Base-by-base conservation (phyloP, 2,888 invertebrate species). In the Gonocerus acuteangulatus region DNA sequence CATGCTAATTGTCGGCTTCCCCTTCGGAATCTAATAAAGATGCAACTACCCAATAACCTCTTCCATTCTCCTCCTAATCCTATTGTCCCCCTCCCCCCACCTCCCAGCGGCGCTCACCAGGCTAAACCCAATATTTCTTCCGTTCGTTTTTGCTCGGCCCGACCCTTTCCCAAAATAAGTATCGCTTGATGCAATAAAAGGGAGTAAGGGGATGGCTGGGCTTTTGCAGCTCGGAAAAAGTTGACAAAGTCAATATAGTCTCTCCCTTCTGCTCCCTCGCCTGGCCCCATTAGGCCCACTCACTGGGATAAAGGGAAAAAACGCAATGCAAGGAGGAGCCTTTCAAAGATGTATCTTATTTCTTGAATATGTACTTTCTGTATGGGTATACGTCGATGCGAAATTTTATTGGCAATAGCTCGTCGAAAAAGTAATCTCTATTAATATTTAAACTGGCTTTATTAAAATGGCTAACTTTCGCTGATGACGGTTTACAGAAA, bases 41-140 rank as follows among this genome's bases (percentile, higher is more conserved):
- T 60, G 49, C 60, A 49, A 44, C 60, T 60, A 60, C 27, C 39
- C 51, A 51, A 60, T 60, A 60, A 60, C 60, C 60, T 48, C 36
- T 44, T 60, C 60, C 60, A 60, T 60, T 60, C 39, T 60, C 11
- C 32, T 16, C 60, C 48, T 48, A 60, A 48, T 48, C 60, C 49
- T 34, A 48, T 60, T 49, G 23, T 18, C 13, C 49, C 34, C 13
- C 22, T 22, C 16, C 13, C 19, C 34, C 11, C 36, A 15, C 18
- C 13, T 15, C n/a, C n/a, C n/a, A n/a, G n/a, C n/a, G n/a, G n/a
- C n/a, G n/a, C n/a, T n/a, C n/a, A n/a, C 16, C 48, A n/a, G 48
- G 18, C 32, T 36, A 52, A 52, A 39, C 52, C 42, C 52, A 42
- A 52, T 52, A 52, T 52, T 52, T 52, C 52, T 21, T 52, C 22